Percentiles rank a stretch among this genome's conserved stretches.
These are phyloP conservation scores for Pectinophora gossypiella DNA, from an alignment of 1,140 invertebrate species.

Conservation along the genomic window DNA sequence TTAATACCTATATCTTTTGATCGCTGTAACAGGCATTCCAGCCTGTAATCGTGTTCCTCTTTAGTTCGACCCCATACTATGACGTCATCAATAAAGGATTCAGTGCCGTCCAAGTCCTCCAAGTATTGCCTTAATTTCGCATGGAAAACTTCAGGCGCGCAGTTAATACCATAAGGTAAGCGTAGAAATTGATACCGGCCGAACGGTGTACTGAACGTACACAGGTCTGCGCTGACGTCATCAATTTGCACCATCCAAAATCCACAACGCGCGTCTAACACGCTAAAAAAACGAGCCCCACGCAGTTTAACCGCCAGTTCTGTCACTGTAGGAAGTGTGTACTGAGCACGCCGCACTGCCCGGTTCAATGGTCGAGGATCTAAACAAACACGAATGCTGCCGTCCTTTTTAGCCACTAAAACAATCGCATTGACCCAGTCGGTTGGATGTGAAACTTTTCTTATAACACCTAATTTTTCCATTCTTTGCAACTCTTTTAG, in stretches of 20 bases:
- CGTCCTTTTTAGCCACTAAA: neutral
- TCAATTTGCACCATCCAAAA: conserved; percentile 5
- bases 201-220: conserved; percentile 1
- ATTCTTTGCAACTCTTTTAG: conserved; percentile 1
- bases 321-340: neutral
- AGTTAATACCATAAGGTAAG: conserved; percentile 1
- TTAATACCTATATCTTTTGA: conserved; percentile 21
- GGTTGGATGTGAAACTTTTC: neutral
- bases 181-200: conserved; percentile 4
- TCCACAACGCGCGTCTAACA: neutral
- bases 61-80: conserved; percentile 1
- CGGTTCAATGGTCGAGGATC: conserved; percentile 9
- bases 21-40: neutral
- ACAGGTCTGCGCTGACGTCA: neutral
- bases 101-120: neutral
- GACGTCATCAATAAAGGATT: conserved; percentile 5
- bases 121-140: conserved; percentile 1
- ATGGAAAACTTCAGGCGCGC: conserved; percentile 1
- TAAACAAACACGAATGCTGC: conserved; percentile 1
- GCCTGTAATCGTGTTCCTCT: neutral
- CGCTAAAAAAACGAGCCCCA: neutral
- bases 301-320: neutral
- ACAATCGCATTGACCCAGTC: conserved; percentile 4
- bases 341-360: conserved; percentile 4
- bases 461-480: conserved; percentile 4